A percentile compares a stretch with the other conserved stretches of the same genome.
Conservation (phyloP, 1,140 invertebrate genomes). For the Hermetia illucens region DNA sequence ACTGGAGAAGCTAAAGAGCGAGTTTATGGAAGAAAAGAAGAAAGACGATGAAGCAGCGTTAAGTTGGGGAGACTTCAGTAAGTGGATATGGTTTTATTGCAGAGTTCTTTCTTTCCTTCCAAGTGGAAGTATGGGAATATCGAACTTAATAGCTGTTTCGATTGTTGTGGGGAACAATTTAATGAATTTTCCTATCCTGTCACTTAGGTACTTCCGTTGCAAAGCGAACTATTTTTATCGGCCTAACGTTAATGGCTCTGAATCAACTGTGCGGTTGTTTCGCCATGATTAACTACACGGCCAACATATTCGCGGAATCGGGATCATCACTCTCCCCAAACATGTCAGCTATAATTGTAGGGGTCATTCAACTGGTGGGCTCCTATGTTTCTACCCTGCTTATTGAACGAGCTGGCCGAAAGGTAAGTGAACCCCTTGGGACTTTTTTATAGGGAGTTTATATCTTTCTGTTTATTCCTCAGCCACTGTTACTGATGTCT, state of each 20-base stretch:
- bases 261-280: conserved; percentile 32
- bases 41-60: background rate
- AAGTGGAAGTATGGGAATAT: background rate
- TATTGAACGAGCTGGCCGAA: conserved; percentile 30
- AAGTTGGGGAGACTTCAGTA: conserved; percentile 18
- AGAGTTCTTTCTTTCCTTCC: too few relatives aligned
- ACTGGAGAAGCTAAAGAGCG: conserved; percentile 13
- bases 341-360: conserved; percentile 32
- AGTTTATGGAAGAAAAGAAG: background rate
- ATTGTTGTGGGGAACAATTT: background rate
- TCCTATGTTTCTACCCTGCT: conserved; percentile 31
- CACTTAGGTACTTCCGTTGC: conserved; percentile 1
- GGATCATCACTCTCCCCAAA: conserved; percentile 30
- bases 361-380: conserved; percentile 28
- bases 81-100: too few relatives aligned
- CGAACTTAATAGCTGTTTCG: background rate
- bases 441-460: background rate
- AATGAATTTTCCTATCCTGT: too few relatives aligned
- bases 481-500: background rate
- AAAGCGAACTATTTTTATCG: background rate
- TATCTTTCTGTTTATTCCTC: background rate
- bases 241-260: background rate
- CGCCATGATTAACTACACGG: conserved; percentile 32
- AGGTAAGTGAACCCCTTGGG: conserved; percentile 16
- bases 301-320: conserved; percentile 32